Evolutionary conservation across 2,113 vertebrate species (phyloP).

Genomic region (Oxyruncus cristatus): DNA sequence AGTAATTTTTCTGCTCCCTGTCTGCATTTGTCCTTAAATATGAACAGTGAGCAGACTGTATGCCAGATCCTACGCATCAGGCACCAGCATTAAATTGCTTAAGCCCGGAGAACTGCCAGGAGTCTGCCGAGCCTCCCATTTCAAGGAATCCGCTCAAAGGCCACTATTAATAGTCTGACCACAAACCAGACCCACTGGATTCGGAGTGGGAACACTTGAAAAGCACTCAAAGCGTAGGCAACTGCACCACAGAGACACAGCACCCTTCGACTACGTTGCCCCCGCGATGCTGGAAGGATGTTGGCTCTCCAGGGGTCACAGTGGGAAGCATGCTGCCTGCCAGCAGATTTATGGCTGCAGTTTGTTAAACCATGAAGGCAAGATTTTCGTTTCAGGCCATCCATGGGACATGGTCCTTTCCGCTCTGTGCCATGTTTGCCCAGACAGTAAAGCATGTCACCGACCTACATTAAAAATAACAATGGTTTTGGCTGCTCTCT

Average conservation of each 20-base stretch:
- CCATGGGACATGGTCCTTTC: neutral
- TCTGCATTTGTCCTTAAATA: slow-evolving; percentile 32
- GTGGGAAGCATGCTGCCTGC: neutral
- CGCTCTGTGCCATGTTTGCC: neutral
- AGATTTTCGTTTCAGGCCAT: neutral
- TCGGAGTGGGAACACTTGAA: neutral
- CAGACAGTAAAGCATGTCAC: neutral
- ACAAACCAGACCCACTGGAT: neutral
- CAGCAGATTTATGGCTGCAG: neutral
- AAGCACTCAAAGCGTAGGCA: neutral
- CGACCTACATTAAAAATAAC: neutral
- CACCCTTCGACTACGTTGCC: neutral
- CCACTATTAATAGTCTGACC: neutral
- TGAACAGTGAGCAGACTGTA: neutral
- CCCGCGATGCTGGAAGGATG: fast-evolving
- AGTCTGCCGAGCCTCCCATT: neutral
- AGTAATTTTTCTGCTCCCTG: slow-evolving; percentile 5
- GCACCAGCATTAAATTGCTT: neutral
- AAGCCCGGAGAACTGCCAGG: neutral
- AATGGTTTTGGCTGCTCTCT: neutral
- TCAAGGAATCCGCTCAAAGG: neutral
- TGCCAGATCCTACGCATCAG: neutral
- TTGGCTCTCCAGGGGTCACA: fast-evolving
- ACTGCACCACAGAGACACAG: neutral
- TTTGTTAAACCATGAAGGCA: neutral